Evolutionary conservation across 1,140 invertebrate genomes (phyloP), one percentile per base, ranked within the genome.

Genomic region (honey bee (Apis mellifera)): DNA sequence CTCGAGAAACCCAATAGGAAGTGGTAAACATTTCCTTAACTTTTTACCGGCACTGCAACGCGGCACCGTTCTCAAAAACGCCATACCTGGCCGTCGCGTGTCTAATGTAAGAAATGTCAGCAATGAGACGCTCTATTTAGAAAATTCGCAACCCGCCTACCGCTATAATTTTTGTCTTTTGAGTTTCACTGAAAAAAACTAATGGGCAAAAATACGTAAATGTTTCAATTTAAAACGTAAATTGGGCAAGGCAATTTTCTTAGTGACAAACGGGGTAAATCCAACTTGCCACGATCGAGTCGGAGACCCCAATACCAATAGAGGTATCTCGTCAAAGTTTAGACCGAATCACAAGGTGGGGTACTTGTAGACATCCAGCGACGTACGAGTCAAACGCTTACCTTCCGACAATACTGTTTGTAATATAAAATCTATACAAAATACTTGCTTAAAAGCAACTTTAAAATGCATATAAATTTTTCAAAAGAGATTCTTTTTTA

Each of bases 61-160:
- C 74, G 91, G 88, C 72, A 92, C 85, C 87, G 89, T 92, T 84
- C 91, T 90, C 85, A 93, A 87, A 89, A 93, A 93, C 89, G 92
- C 92, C 92, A 93, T 93, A 82, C 85, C 89, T 87, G 79, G 57
- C 76, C 66, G 81, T 77, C 59, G 70, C 64, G 71, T 84, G 78
- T 70, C 26, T 70, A 70, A 68, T n/a, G 60, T 23, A 42, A 26
- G 26, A 71, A 81, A 78, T 85, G 86, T 88, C 73, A 84, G 65
- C 66, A 84, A 81, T 64, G 17, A 19, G 26, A 69, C 76, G 77
- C 60, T 72, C 13, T 68, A 66, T 78, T 64, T 77, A 76, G 48
- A 19, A 55, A 66, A 64, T 65, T 50, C 72, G 55, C 7, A 48
- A 73, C 66, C 70, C 42, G 50, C 21, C 66, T 73, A 75, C 54